These are phyloP conservation scores for Poecilobothrus nobilitatus DNA, from an alignment of 2,888 invertebrate genomes.

Conservation along the genomic window DNA sequence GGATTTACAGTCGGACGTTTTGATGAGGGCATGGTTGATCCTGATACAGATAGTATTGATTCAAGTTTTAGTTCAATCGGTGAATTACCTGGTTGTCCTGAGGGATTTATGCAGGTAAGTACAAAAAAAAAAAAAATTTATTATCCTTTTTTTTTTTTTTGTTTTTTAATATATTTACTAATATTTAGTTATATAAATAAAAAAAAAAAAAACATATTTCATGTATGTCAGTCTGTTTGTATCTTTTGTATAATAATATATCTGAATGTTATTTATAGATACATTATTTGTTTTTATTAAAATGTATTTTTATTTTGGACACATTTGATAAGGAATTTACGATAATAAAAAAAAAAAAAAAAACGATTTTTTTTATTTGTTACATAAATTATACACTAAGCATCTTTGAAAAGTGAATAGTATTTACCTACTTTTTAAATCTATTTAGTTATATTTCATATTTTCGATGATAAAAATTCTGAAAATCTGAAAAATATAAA, in stretches of 20 bases:
- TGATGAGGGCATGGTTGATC: slow-evolving; percentile 52
- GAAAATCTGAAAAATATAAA: too few species aligned
- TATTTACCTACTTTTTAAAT: too few species aligned
- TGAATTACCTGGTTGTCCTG: slow-evolving; percentile 69
- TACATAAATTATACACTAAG: too few species aligned
- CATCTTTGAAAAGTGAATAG: too few species aligned
- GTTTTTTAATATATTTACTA: too few species aligned
- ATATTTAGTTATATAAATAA: neutral
- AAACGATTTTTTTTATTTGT: too few species aligned
- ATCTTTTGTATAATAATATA: neutral
- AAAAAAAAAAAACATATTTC: neutral
- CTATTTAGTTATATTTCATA: too few species aligned
- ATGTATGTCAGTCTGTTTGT: too few species aligned
- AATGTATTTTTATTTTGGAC: neutral
- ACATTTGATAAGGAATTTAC: neutral
- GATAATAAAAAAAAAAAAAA: too few species aligned
- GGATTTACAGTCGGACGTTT: slow-evolving; percentile 80
- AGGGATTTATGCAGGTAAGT: slow-evolving; percentile 78
- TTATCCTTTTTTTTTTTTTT: slow-evolving; percentile 8
- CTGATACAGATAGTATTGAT: slow-evolving; percentile 43
- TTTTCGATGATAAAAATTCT: too few species aligned
- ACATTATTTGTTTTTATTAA: neutral
- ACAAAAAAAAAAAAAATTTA: too few species aligned
- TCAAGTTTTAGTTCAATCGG: slow-evolving; percentile 46
- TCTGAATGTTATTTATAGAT: neutral